These are phyloP conservation scores for Pseudococcus jackbeardsleyi DNA, from an alignment of 2,888 invertebrate genomes.

Conservation along the genomic window DNA sequence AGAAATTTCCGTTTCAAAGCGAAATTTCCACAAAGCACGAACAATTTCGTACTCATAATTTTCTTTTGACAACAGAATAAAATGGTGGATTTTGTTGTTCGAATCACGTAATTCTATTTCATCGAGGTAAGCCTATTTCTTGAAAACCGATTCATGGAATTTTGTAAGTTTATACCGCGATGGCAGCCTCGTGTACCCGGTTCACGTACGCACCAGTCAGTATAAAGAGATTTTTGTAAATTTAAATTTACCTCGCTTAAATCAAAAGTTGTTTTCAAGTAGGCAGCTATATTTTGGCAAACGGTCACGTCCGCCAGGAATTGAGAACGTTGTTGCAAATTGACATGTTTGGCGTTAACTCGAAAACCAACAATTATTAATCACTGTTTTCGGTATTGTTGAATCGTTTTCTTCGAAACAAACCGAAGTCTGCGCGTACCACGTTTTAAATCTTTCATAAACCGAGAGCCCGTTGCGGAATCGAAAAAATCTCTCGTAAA, in stretches of 20 bases:
- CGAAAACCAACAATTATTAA: slow-evolving; percentile 34
- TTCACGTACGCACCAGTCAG: slow-evolving; percentile 21
- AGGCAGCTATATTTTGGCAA: background rate
- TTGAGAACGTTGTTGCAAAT: background rate
- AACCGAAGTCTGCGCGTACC: background rate
- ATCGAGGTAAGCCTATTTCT: slow-evolving; percentile 40
- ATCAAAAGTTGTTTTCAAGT: slow-evolving; percentile 38
- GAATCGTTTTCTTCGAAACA: background rate
- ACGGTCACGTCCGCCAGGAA: slow-evolving; percentile 30
- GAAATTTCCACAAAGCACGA: slow-evolving; percentile 42
- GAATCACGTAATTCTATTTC: slow-evolving; percentile 52
- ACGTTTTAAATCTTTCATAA: slow-evolving; percentile 15
- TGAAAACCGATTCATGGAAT: slow-evolving; percentile 43
- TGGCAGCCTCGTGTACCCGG: background rate
- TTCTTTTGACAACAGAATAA: slow-evolving; percentile 40
- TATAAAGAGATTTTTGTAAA: slow-evolving; percentile 47
- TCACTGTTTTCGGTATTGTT: background rate
- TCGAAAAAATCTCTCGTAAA: slow-evolving; percentile 11
- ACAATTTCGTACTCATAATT: slow-evolving; percentile 45
- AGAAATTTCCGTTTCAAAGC: slow-evolving; percentile 42
- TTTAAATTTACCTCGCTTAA: slow-evolving; percentile 37
- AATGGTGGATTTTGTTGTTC: slow-evolving; percentile 41
- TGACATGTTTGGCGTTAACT: slow-evolving; percentile 33
- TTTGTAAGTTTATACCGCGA: background rate
- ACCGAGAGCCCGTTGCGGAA: background rate